Evolutionary conservation across 1,140 invertebrate genomes (phyloP).

Genomic region (Andrena cerasifolii): DNA sequence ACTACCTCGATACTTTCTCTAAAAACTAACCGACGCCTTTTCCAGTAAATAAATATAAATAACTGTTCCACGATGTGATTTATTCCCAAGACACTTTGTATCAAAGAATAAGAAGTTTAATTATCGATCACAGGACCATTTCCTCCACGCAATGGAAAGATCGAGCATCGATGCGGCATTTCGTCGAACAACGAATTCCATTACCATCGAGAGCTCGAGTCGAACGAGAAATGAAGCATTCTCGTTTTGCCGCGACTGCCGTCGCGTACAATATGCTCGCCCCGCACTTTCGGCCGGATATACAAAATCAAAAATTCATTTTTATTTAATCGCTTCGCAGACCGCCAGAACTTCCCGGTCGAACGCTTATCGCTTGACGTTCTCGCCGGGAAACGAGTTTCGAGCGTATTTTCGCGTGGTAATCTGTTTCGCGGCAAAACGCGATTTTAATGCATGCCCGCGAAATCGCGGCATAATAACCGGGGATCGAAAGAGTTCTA

Average conservation of each 20-base stretch:
- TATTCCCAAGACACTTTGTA: background rate
- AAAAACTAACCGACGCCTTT: no score
- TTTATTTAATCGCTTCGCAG: conserved; percentile 35
- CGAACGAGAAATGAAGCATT: background rate
- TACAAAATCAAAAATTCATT: conserved; percentile 46
- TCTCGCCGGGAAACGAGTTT: conserved; percentile 24
- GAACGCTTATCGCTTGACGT: conserved; percentile 31
- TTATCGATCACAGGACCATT: background rate
- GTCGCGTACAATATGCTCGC: conserved; percentile 20
- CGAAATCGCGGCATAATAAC: conserved; percentile 40
- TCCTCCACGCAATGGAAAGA: background rate
- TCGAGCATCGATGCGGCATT: conserved; percentile 8
- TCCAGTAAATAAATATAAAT: no score
- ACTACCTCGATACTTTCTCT: no score
- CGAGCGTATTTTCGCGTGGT: conserved; percentile 7
- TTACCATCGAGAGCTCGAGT: conserved; percentile 20
- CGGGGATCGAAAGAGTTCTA: no score
- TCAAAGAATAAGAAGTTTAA: background rate
- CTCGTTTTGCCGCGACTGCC: conserved; percentile 4
- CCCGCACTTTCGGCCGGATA: background rate
- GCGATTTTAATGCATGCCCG: conserved; percentile 28
- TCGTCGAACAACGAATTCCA: conserved; percentile 46
- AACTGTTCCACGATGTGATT: no score
- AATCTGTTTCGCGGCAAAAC: conserved; percentile 7
- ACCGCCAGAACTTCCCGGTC: background rate